Evolutionary conservation across 2,797 vertebrate genomes (phyloP).

Genomic region (Lepidocolaptes lacrymiger): DNA sequence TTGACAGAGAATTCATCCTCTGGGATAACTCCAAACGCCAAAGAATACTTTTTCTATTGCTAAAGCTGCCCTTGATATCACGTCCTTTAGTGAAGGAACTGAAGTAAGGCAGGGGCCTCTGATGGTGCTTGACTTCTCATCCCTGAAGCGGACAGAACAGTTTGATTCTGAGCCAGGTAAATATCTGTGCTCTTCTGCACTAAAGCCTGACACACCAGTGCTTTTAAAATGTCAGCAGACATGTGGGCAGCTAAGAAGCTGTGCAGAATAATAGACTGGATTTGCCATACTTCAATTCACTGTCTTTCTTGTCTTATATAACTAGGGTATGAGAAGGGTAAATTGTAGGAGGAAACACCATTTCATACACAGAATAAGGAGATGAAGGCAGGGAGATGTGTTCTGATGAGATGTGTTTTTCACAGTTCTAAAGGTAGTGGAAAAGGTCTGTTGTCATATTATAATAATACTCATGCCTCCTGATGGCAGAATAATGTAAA

Average conservation of each 20-base stretch:
- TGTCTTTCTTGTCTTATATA: conserved; percentile 4
- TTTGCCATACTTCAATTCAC: not conserved
- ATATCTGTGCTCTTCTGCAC: not conserved
- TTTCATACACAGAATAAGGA: not conserved
- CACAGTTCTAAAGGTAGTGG: not conserved
- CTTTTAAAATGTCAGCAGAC: not conserved
- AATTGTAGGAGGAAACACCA: not conserved
- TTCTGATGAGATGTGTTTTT: not conserved
- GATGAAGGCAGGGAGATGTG: not conserved
- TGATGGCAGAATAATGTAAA: not conserved
- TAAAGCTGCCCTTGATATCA: not conserved
- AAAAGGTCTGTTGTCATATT: not conserved
- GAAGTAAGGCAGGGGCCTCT: not conserved
- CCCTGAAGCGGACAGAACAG: not conserved
- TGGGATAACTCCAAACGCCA: not conserved
- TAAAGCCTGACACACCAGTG: not conserved
- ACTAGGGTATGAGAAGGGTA: not conserved
- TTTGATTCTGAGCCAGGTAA: not conserved
- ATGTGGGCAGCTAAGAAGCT: conserved; percentile 11
- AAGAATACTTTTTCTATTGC: not conserved
- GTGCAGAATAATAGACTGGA: not conserved
- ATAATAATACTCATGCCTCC: not conserved
- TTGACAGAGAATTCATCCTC: not conserved
- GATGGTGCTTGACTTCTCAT: not conserved
- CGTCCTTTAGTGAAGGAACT: not conserved